phyloP scores from a whole-genome alignment of 64 coral and sea anemone species.

The Pachyseris speciosa region DNA sequence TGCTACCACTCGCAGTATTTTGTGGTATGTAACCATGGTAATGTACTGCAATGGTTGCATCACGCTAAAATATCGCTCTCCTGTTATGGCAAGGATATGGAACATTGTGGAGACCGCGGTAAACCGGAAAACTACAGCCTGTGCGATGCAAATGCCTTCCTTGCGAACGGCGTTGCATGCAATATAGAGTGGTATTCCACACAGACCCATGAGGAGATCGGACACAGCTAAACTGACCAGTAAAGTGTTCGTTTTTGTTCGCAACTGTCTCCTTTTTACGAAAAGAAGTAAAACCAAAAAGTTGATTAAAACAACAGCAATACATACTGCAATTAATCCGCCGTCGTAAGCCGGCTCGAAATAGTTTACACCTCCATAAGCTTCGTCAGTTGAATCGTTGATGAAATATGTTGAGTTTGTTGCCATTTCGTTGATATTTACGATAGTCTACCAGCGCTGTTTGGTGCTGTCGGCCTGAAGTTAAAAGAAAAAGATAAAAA shows the following conservation, averaged over 20 bases:
- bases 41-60: conserved; percentile 88
- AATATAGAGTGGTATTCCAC: conserved; percentile 80
- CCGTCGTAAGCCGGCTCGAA: conserved; percentile 66
- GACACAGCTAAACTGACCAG: conserved; percentile 86
- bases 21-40: conserved; percentile 53
- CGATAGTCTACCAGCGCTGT: background rate
- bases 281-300: conserved; percentile 77
- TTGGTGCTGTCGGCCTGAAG: background rate
- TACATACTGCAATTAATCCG: conserved; percentile 42
- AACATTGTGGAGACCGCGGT: conserved; percentile 92
- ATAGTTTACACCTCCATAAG: background rate
- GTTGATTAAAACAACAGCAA: conserved; percentile 81
- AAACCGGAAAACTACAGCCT: conserved; percentile 75
- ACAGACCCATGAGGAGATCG: conserved; percentile 77
- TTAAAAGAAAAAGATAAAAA: background rate
- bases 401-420: background rate
- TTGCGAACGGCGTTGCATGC: conserved; percentile 67
- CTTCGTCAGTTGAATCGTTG: conserved; percentile 5
- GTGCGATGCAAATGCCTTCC: conserved; percentile 3
- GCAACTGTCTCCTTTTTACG: conserved; percentile 55
- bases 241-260: conserved; percentile 92
- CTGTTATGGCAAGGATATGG: conserved; percentile 90
- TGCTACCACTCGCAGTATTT: conserved; percentile 51
- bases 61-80: conserved; percentile 89
- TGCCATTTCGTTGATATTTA: background rate